Evolutionary conservation across 2,888 invertebrate genomes (phyloP).

Genomic region (Calameuta idolon): DNA sequence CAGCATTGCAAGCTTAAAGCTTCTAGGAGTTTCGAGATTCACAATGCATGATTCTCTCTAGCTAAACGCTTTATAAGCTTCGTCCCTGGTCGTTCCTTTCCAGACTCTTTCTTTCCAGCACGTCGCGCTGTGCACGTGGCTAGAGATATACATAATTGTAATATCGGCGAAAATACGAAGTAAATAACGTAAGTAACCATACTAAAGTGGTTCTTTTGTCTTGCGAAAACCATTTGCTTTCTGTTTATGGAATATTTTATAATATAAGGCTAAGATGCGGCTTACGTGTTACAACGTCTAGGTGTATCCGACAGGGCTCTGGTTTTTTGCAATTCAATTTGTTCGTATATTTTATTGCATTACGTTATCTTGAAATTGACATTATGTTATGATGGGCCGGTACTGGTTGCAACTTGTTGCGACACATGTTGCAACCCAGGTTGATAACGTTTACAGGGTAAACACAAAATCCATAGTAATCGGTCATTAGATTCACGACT

Average conservation of each 20-base stretch:
- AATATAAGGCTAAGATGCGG: background rate
- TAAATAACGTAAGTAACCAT: background rate
- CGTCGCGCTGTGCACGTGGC: background rate
- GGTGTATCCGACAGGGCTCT: background rate
- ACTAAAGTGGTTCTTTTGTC: background rate
- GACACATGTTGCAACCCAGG: background rate
- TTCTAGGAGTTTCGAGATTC: background rate
- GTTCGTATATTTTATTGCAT: background rate
- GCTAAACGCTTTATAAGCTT: background rate
- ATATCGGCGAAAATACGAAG: background rate
- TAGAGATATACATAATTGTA: background rate
- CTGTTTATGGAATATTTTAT: background rate
- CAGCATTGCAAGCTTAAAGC: background rate
- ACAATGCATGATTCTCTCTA: background rate
- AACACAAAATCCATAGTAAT: background rate
- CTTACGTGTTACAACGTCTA: background rate
- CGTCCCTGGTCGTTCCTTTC: background rate
- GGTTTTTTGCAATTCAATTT: background rate
- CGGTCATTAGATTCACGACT: background rate
- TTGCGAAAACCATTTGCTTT: background rate
- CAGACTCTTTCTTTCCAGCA: background rate
- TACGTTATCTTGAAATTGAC: background rate
- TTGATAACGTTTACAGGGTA: background rate
- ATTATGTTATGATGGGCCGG: background rate
- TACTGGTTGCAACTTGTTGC: background rate